A percentile compares a stretch with the other conserved stretches of the same genome.
phyloP scores from a whole-genome alignment of 2,888 invertebrate species.

The Drosophila algonquin region DNA sequence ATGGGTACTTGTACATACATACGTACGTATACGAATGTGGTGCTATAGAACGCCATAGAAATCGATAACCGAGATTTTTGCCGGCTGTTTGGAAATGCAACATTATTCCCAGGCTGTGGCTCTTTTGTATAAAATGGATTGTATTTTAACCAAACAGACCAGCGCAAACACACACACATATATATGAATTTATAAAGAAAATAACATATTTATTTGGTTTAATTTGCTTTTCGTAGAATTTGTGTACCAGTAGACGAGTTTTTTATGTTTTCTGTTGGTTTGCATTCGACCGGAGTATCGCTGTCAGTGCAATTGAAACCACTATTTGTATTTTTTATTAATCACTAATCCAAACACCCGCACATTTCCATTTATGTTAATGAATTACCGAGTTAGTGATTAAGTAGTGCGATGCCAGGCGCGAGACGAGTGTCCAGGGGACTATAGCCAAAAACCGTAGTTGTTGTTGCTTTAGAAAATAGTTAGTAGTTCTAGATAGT shows the following conservation, averaged over 20 bases:
- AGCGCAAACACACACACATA: neutral
- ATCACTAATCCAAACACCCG: neutral
- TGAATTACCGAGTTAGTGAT: conserved; percentile 17
- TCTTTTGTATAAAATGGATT: neutral
- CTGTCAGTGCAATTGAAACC: neutral
- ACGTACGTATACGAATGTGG: neutral
- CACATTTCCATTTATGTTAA: neutral
- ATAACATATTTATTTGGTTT: neutral
- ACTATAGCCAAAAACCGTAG: neutral
- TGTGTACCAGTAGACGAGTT: neutral
- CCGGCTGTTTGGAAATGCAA: neutral
- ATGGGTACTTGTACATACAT: neutral
- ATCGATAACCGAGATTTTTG: conserved; percentile 1
- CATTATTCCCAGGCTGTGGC: neutral
- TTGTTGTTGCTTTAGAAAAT: neutral
- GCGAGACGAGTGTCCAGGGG: conserved; percentile 1
- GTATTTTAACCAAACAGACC: too few relatives aligned
- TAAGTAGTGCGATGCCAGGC: conserved; percentile 52
- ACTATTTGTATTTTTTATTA: neutral
- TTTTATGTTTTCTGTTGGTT: neutral
- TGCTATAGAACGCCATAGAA: neutral
- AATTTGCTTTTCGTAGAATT: neutral
- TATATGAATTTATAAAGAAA: neutral
- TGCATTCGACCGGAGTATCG: conserved; percentile 1
- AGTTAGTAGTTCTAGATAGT: neutral